These are phyloP conservation scores for Acleris sparsana DNA, from an alignment of 2,888 invertebrate species.

Conservation along the genomic window DNA sequence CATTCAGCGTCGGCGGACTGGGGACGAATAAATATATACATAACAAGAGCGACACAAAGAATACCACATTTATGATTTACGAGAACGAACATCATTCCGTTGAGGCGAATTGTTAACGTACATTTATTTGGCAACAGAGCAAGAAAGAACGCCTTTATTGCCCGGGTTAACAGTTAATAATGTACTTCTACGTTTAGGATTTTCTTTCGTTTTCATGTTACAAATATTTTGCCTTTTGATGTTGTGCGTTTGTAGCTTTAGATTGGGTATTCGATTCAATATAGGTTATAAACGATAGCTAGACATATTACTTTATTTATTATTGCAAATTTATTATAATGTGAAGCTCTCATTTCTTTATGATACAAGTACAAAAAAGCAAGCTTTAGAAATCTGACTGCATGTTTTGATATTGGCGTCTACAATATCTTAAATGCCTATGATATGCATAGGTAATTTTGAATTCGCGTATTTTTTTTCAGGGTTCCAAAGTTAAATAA, in stretches of 20 bases:
- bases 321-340: too few species aligned
- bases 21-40: conserved; percentile 53
- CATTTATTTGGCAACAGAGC: conserved; percentile 45
- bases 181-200: conserved; percentile 40
- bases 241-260: conserved; percentile 16
- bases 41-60: conserved; percentile 46
- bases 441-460: too few species aligned
- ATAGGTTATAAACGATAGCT: not conserved
- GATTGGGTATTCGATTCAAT: conserved; percentile 6
- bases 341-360: too few species aligned
- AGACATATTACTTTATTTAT: too few species aligned
- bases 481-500: too few species aligned
- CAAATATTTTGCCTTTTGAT: conserved; percentile 31
- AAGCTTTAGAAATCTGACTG: too few species aligned
- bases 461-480: too few species aligned
- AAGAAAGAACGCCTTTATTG: conserved; percentile 39
- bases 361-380: too few species aligned
- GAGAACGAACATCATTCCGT: conserved; percentile 52
- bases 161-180: conserved; percentile 43
- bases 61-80: conserved; percentile 59
- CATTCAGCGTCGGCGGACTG: conserved; percentile 51
- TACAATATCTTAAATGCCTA: too few species aligned
- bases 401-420: too few species aligned
- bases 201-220: conserved; percentile 35
- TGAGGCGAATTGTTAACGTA: conserved; percentile 45